Percentiles rank a stretch among this genome's conserved stretches.
Evolutionary conservation across 2,113 vertebrate genomes (phyloP).

Genomic region (Aptenodytes forsteri): DNA sequence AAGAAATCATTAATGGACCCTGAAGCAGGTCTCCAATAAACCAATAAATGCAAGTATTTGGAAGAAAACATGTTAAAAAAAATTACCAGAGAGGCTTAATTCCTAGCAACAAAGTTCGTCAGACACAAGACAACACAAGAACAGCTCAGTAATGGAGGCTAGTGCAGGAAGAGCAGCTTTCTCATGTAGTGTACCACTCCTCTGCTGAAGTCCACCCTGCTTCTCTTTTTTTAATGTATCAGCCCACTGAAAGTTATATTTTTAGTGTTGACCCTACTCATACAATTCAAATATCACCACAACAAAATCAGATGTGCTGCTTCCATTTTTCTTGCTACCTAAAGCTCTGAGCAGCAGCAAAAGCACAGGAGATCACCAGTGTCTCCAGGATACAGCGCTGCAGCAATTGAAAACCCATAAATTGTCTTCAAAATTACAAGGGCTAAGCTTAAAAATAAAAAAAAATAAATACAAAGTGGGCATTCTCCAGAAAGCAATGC

Average conservation of each 20-base stretch:
- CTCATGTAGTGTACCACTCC: background rate
- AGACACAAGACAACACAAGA: background rate
- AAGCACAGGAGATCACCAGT: background rate
- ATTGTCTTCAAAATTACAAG: background rate
- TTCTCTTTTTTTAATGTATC: background rate
- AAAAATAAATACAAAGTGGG: background rate
- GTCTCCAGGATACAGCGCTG: background rate
- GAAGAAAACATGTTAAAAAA: background rate
- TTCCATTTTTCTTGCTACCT: background rate
- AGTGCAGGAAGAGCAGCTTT: background rate
- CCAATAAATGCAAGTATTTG: background rate
- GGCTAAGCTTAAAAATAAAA: background rate
- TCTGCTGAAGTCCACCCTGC: background rate
- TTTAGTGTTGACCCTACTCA: background rate
- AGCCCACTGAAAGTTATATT: background rate
- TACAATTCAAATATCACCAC: background rate
- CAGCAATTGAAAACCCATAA: background rate
- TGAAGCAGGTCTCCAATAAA: background rate
- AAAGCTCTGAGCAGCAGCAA: background rate
- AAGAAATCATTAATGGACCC: background rate
- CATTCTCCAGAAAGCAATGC: background rate
- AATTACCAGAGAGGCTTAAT: background rate
- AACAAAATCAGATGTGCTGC: background rate
- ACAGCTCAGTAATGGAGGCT: background rate
- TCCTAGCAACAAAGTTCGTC: background rate